Base-by-base conservation (phyloP, 1,140 invertebrate species). In the Bathynomus jamesi region DNA sequence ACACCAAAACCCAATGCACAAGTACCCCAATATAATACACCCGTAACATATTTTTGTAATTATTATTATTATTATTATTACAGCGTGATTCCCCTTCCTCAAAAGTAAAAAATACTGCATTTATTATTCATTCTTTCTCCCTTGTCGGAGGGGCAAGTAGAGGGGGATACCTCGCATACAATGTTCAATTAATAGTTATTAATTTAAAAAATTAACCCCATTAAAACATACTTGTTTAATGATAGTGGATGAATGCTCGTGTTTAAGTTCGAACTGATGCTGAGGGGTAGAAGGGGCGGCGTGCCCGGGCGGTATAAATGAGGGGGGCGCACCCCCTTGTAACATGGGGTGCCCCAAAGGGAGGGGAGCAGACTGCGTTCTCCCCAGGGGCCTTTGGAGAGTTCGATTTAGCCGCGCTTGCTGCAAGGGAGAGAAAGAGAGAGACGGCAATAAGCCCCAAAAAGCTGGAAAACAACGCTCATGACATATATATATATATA, bases 331-430 rank as follows among this genome's bases (percentile, higher is more conserved):
- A n/a, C 68, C 78, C 46, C 87, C 86, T 60, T 91, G 90, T 53
- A 98, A 86, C 86, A 95, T 89, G 28, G 94, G 94, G 84, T 96
- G 93, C 3, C 94, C 94, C n/a, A 98, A 84, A 28, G 95, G 95
- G 76, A 98, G 82, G 0, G 96, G 95, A 4, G 94, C 94, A 11
- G 91, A 94, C 81, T 95, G 93, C n/a, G 94, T 95, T 79, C 94
- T 87, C 17, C 92, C 92, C 81, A 96, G 85, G 72, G 92, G 92
- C 76, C 92, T 86, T 79, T 89, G 88, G 77, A 87, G 84, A 82
- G 87, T 84, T 83, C 90, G 91, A 81, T 87, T 87, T 28, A 92
- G 85, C 79, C 90, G 87, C 75, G 89, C 89, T 79, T 90, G 32
- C 32, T 40, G 17, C 7, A 40, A 40, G 7, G 32, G 32, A 66